Evolutionary conservation across 1,140 invertebrate genomes (phyloP).

Genomic region (Calliphora vicina): DNA sequence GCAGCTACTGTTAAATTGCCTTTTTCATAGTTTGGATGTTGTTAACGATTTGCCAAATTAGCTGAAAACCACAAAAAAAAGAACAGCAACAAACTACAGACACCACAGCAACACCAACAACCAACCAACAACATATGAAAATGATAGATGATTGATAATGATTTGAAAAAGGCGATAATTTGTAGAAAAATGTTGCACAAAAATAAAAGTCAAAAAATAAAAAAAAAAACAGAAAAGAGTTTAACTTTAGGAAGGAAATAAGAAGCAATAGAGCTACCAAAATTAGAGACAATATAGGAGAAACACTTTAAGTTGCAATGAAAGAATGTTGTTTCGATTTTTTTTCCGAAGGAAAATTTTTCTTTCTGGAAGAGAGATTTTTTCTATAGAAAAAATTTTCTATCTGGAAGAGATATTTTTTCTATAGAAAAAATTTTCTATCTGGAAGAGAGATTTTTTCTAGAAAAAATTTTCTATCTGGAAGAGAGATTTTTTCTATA

Average conservation of each 20-base stretch:
- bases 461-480: too few relatives aligned
- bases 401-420: too few relatives aligned
- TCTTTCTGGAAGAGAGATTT: too few relatives aligned
- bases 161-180: neutral
- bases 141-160: slow-evolving; percentile 10
- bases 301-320: too few relatives aligned
- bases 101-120: neutral
- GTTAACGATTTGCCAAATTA: slow-evolving; percentile 16
- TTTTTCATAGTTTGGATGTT: slow-evolving; percentile 17
- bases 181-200: neutral
- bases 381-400: too few relatives aligned
- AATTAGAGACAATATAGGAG: too few relatives aligned
- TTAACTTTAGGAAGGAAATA: neutral
- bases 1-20: slow-evolving; percentile 12
- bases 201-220: neutral
- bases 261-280: too few relatives aligned
- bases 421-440: too few relatives aligned
- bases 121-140: neutral
- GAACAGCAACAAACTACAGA: neutral
- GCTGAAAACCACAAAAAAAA: neutral
- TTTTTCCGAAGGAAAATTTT: too few relatives aligned
- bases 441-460: too few relatives aligned
- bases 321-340: too few relatives aligned
- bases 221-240: neutral
- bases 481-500: too few relatives aligned